Evolutionary conservation across 2,888 invertebrate genomes (phyloP).

Genomic region (Trachelus stipa): DNA sequence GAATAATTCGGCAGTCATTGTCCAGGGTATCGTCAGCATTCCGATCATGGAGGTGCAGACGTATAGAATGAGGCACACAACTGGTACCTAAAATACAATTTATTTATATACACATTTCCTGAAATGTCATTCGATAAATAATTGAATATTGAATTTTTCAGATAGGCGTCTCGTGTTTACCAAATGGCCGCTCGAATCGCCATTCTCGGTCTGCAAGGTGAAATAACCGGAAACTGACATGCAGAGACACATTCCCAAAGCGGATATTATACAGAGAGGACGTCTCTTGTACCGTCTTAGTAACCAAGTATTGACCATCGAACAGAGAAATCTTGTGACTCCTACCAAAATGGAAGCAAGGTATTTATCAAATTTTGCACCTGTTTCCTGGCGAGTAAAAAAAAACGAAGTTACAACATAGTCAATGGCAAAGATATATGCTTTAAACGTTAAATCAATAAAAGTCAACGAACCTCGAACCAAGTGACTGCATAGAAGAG

Average conservation of each 20-base stretch:
- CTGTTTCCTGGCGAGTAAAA: constrained; percentile 65
- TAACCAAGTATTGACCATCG: constrained; percentile 71
- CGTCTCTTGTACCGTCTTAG: constrained; percentile 69
- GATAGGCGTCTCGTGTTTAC: constrained; percentile 23
- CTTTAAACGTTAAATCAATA: neutral
- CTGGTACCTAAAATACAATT: constrained; percentile 61
- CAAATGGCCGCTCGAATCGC: constrained; percentile 56
- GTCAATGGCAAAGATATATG: neutral
- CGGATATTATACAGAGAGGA: constrained; percentile 69
- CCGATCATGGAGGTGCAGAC: constrained; percentile 74
- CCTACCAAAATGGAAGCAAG: constrained; percentile 72
- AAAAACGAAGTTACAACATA: neutral
- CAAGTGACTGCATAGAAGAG: constrained; percentile 73
- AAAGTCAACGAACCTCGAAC: constrained; percentile 66
- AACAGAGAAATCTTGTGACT: constrained; percentile 70
- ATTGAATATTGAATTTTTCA: neutral
- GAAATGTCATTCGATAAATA: neutral
- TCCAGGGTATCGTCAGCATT: constrained; percentile 74
- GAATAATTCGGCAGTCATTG: constrained; percentile 75
- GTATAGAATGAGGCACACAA: constrained; percentile 69
- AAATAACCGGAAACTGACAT: constrained; percentile 72
- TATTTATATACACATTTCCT: too few relatives aligned
- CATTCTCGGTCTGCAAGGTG: constrained; percentile 66
- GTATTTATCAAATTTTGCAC: constrained; percentile 69
- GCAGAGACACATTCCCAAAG: constrained; percentile 70